Conservation (phyloP, 64 coral and sea anemone species). For the Dendrophyllia cribrosa region DNA sequence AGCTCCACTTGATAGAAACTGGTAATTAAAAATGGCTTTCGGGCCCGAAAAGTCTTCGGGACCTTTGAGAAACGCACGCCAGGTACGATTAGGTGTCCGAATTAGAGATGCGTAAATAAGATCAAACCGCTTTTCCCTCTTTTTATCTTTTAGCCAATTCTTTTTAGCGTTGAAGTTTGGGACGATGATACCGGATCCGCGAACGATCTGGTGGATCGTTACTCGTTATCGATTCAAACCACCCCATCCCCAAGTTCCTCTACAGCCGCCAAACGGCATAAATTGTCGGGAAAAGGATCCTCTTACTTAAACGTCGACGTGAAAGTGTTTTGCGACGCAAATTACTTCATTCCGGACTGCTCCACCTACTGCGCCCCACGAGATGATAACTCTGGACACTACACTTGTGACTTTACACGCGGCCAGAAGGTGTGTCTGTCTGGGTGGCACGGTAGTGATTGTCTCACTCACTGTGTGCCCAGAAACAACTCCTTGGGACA, state of each 20-base stretch:
- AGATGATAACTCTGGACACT: conserved; percentile 48
- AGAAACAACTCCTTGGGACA: conserved; percentile 29
- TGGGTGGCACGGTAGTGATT: conserved; percentile 49
- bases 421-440: conserved; percentile 41
- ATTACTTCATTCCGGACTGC: conserved; percentile 18
- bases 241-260: background rate
- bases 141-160: background rate
- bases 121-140: background rate
- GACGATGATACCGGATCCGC: conserved; percentile 17
- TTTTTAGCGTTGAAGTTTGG: conserved; percentile 57
- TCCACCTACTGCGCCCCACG: conserved; percentile 27
- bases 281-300: background rate
- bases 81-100: too few species aligned
- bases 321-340: conserved; percentile 38
- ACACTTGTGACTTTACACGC: conserved; percentile 7
- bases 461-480: conserved; percentile 47
- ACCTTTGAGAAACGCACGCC: too few species aligned
- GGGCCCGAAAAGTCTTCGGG: too few species aligned
- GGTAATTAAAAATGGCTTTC: too few species aligned
- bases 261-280: background rate
- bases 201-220: conserved; percentile 49
- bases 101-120: too few species aligned
- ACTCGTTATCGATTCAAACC: conserved; percentile 33
- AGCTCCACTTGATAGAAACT: too few species aligned
- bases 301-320: background rate